Conservation (phyloP, 2,888 invertebrate species). For the Cataglyphis cursor region DNA sequence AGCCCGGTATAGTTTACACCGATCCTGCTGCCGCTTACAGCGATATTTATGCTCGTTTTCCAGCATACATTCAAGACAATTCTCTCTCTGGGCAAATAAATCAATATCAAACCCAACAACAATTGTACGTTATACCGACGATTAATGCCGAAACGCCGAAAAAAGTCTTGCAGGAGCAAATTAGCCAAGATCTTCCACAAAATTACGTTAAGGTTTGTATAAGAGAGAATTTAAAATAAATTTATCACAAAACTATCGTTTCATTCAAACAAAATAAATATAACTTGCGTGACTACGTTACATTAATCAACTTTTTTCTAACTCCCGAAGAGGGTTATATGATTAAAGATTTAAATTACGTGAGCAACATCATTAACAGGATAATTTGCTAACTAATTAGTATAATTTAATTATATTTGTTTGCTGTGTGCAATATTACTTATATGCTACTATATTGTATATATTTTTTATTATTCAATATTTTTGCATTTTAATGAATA, state of each 20-base stretch:
- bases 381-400: conserved; percentile 29
- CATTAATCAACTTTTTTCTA: not conserved
- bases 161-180: conserved; percentile 76
- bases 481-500: not conserved
- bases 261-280: not conserved
- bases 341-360: conserved; percentile 42
- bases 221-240: not conserved
- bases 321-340: not conserved
- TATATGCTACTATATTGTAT: not conserved
- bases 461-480: not conserved
- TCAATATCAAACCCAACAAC: conserved; percentile 74
- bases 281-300: conserved; percentile 12
- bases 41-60: conserved; percentile 74
- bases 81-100: conserved; percentile 70
- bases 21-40: conserved; percentile 74
- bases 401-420: conserved; percentile 38
- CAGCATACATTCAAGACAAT: conserved; percentile 80
- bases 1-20: conserved; percentile 77
- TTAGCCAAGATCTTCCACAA: conserved; percentile 70
- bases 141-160: conserved; percentile 74
- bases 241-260: not conserved
- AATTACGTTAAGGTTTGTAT: conserved; percentile 77
- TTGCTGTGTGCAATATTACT: not conserved
- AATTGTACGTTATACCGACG: conserved; percentile 72
- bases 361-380: not conserved